phyloP scores from a whole-genome alignment of 2,888 invertebrate genomes.

The Dilophus febrilis region DNA sequence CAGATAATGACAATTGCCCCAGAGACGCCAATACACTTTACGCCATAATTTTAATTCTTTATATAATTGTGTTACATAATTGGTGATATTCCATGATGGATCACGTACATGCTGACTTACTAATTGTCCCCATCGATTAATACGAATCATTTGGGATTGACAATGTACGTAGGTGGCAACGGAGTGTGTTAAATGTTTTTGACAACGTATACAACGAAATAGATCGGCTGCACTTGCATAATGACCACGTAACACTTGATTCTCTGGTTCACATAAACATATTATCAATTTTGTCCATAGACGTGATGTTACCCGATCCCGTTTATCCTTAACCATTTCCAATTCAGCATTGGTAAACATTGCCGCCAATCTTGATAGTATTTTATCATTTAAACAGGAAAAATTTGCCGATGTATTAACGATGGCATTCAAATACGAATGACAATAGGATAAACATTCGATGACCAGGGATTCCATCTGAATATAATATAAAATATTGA shows the following conservation, averaged over 20 bases:
- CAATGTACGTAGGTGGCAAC: conserved; percentile 58
- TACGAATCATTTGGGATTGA: conserved; percentile 48
- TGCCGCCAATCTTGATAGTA: conserved; percentile 57
- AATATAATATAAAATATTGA: conserved; percentile 7
- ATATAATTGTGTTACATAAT: conserved; percentile 58
- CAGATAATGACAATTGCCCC: conserved; percentile 81
- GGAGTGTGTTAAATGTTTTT: conserved; percentile 51
- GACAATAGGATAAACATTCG: conserved; percentile 73
- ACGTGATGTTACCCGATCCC: conserved; percentile 74
- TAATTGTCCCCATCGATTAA: conserved; percentile 56
- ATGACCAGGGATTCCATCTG: conserved; percentile 81
- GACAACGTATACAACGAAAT: conserved; percentile 53
- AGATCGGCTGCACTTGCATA: conserved; percentile 62
- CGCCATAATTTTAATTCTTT: conserved; percentile 74
- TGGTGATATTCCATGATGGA: conserved; percentile 60
- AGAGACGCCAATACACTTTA: conserved; percentile 82
- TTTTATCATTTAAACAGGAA: conserved; percentile 69
- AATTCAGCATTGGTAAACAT: conserved; percentile 78
- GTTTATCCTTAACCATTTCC: conserved; percentile 68
- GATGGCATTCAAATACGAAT: conserved; percentile 72
- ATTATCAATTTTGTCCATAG: conserved; percentile 69
- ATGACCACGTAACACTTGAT: conserved; percentile 62
- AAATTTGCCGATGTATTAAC: conserved; percentile 72
- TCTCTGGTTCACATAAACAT: conserved; percentile 55
- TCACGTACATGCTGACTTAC: conserved; percentile 57